A percentile compares a stretch with the other conserved stretches of the same genome.
phyloP scores from a whole-genome alignment of 2,797 vertebrate genomes.

The Jordanella pulchra region DNA sequence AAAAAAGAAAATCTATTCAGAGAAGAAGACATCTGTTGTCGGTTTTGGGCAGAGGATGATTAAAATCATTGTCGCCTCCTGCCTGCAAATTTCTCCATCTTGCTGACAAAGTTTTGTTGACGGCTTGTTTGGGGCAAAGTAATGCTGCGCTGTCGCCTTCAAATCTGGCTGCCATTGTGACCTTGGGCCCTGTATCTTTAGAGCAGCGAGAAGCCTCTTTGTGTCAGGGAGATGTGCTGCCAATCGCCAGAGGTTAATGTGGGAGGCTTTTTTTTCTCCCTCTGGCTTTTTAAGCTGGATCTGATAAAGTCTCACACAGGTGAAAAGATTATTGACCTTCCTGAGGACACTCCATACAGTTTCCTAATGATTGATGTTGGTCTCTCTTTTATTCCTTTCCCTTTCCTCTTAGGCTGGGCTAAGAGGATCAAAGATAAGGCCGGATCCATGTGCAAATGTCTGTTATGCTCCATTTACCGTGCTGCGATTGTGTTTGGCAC shows the following conservation, averaged over 20 bases:
- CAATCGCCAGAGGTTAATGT: slow-evolving; percentile 91
- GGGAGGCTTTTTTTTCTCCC: slow-evolving; percentile 90
- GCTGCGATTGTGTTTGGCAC: slow-evolving; percentile 71
- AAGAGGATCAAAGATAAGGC: slow-evolving; percentile 78
- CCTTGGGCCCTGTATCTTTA: slow-evolving; percentile 90
- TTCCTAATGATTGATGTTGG: slow-evolving; percentile 98
- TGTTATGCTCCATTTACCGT: slow-evolving; percentile 82
- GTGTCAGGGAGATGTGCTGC: slow-evolving; percentile 87
- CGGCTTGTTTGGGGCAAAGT: slow-evolving; percentile 92
- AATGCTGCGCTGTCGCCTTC: slow-evolving; percentile 86
- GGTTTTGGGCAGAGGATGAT: slow-evolving; percentile 58
- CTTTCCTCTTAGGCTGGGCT: slow-evolving; percentile 80
- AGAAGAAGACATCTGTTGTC: slow-evolving; percentile 73
- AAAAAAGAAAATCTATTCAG: slow-evolving; percentile 90
- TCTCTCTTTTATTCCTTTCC: slow-evolving; percentile 84
- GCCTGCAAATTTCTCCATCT: slow-evolving; percentile 92
- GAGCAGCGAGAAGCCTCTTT: slow-evolving; percentile 88
- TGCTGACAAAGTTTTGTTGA: slow-evolving; percentile 96
- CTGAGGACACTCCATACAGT: slow-evolving; percentile 92
- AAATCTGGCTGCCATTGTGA: slow-evolving; percentile 87
- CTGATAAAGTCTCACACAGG: slow-evolving; percentile 97
- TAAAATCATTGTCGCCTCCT: slow-evolving; percentile 91
- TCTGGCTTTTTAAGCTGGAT: slow-evolving; percentile 89
- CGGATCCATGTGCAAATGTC: slow-evolving; percentile 80
- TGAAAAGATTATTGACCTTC: slow-evolving; percentile 99